Conservation (phyloP, 2,113 vertebrate species). For the Neotragus moschatus region DNA sequence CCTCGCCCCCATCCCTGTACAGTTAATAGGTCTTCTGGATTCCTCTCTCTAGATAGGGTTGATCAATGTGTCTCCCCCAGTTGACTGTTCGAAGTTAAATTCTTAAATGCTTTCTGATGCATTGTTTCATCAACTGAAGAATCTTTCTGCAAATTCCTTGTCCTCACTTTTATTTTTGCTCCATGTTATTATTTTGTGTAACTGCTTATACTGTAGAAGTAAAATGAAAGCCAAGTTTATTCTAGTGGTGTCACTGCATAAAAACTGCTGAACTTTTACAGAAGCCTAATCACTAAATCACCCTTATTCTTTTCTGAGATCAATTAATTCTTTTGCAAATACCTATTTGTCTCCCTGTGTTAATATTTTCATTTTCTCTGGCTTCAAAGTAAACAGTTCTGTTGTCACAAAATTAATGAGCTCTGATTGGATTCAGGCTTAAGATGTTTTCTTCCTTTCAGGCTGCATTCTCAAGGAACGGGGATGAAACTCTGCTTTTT, state of each 20-base stretch:
- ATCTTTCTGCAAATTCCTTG: not conserved
- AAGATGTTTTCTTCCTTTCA: conserved; percentile 47
- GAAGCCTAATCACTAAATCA: conserved; percentile 31
- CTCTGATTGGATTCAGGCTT: conserved; percentile 68
- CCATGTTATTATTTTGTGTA: not conserved
- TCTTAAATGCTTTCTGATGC: not conserved
- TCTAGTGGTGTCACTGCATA: not conserved
- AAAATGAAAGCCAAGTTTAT: not conserved
- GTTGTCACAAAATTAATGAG: conserved; percentile 57
- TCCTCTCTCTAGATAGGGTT: not conserved
- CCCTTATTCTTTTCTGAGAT: not conserved
- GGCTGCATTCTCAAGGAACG: conserved; percentile 45
- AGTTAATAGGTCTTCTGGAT: not conserved
- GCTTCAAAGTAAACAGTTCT: conserved; percentile 19
- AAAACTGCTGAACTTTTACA: conserved; percentile 49
- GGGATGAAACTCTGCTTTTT: conserved; percentile 28
- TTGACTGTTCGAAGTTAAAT: not conserved
- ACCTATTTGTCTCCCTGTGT: conserved; percentile 20
- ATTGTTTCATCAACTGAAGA: not conserved
- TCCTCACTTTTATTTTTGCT: not conserved
- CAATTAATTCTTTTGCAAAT: conserved; percentile 51
- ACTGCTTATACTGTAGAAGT: not conserved
- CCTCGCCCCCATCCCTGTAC: not conserved
- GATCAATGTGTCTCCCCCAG: not conserved
- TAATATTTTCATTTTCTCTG: conserved; percentile 61